Conservation (phyloP, 2,113 vertebrate genomes). For the Alethe castanea region DNA sequence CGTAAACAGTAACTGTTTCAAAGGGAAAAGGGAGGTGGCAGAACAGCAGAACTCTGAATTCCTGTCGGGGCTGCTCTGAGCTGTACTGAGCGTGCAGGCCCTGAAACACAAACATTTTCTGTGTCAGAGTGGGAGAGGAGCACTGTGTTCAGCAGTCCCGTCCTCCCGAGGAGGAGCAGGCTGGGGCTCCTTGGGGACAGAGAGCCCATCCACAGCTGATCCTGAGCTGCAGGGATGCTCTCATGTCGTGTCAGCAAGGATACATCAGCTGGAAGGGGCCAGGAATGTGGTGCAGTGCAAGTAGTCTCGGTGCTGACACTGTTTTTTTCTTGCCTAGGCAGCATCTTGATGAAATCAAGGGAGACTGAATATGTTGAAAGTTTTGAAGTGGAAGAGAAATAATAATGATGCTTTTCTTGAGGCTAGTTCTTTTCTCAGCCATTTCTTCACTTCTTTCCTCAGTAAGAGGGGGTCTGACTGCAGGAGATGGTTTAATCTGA, state of each 20-base stretch:
- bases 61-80: background rate
- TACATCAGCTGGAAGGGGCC: background rate
- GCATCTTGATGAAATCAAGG: background rate
- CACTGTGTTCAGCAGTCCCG: background rate
- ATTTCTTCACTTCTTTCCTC: background rate
- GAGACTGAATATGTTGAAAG: background rate
- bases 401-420: background rate
- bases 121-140: background rate
- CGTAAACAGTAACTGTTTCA: background rate
- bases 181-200: background rate
- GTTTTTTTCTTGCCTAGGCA: background rate
- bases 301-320: background rate
- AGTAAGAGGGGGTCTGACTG: background rate
- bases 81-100: background rate
- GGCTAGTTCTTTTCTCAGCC: background rate
- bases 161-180: background rate
- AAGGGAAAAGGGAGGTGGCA: background rate
- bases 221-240: background rate
- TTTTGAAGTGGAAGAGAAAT: background rate
- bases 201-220: background rate
- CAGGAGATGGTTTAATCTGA: background rate
- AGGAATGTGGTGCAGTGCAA: background rate
- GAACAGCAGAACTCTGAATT: background rate
- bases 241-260: background rate
- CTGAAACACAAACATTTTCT: rapidly evolving